phyloP scores from a whole-genome alignment of 1,140 invertebrate species.

The Camponotus vicinus region DNA sequence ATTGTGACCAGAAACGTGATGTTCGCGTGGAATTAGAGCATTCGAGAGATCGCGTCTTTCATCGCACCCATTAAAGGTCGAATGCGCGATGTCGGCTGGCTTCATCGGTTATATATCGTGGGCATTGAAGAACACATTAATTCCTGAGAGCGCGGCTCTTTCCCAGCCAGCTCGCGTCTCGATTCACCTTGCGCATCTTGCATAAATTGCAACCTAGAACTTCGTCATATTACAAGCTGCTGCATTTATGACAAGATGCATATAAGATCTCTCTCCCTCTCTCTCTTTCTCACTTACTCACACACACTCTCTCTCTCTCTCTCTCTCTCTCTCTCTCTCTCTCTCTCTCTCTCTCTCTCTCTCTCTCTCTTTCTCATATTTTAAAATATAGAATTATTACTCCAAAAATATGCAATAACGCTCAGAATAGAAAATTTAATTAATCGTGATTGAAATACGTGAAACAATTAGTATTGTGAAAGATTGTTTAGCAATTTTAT shows the following conservation, averaged over 20 bases:
- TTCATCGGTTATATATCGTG: constrained; percentile 53
- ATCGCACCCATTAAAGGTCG: constrained; percentile 79
- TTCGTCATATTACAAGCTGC: constrained; percentile 35
- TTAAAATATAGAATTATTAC: constrained; percentile 6
- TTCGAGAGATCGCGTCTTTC: constrained; percentile 73
- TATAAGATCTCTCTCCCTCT: neutral
- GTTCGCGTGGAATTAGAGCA: constrained; percentile 65
- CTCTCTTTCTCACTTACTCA: too few relatives aligned
- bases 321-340: too few relatives aligned
- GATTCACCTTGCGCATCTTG: constrained; percentile 43
- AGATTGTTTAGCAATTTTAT: neutral
- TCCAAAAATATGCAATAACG: neutral
- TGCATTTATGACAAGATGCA: neutral
- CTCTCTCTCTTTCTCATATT: neutral
- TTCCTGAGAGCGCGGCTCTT: constrained; percentile 70
- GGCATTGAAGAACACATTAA: constrained; percentile 68
- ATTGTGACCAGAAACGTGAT: constrained; percentile 29
- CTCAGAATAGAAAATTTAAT: neutral
- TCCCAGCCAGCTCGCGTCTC: constrained; percentile 55
- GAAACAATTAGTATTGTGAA: neutral
- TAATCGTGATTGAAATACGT: neutral
- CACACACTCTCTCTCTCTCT: too few relatives aligned
- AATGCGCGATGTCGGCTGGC: constrained; percentile 73
- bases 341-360: too few relatives aligned
- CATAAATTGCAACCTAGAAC: constrained; percentile 63